Percentiles rank a stretch among this genome's conserved stretches.
These are phyloP conservation scores for Zoanthus sociatus DNA, from an alignment of 92 coral and sea anemone species.

Conservation along the genomic window DNA sequence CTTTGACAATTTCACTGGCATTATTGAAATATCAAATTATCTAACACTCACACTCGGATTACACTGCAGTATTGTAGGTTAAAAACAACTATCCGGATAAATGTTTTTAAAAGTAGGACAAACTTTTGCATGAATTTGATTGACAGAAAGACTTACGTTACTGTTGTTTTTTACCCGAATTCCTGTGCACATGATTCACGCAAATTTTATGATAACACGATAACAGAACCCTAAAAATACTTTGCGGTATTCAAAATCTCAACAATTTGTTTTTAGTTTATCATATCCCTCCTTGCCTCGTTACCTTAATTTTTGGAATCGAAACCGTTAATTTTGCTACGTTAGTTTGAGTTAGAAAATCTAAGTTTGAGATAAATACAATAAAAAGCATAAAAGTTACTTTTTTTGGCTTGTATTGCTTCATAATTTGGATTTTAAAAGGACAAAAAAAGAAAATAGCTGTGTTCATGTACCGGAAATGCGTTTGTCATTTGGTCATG, in stretches of 20 bases:
- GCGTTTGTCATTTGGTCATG: constrained; percentile 45
- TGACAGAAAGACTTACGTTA: constrained; percentile 9
- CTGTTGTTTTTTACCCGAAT: constrained; percentile 1
- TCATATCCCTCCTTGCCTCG: not conserved
- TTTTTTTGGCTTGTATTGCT: no score
- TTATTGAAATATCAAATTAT: not conserved
- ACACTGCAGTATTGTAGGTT: not conserved
- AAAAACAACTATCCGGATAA: not conserved
- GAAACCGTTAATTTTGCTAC: not conserved
- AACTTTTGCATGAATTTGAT: constrained; percentile 5
- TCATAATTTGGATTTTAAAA: not conserved
- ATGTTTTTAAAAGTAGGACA: not conserved
- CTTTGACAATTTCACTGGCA: not conserved
- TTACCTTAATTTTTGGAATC: not conserved
- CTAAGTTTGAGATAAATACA: not conserved
- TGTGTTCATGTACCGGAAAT: constrained; percentile 37
- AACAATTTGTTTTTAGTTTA: not conserved
- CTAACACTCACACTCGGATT: not conserved
- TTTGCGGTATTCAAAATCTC: not conserved
- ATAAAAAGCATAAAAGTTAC: not conserved
- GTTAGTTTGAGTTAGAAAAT: not conserved
- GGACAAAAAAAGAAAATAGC: not conserved
- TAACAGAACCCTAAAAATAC: not conserved
- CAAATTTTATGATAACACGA: not conserved
- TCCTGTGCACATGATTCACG: not conserved